A percentile compares a stretch with the other conserved stretches of the same genome.
Conservation (phyloP, 1,140 invertebrate species). For the Rhopalosiphum maidis region DNA sequence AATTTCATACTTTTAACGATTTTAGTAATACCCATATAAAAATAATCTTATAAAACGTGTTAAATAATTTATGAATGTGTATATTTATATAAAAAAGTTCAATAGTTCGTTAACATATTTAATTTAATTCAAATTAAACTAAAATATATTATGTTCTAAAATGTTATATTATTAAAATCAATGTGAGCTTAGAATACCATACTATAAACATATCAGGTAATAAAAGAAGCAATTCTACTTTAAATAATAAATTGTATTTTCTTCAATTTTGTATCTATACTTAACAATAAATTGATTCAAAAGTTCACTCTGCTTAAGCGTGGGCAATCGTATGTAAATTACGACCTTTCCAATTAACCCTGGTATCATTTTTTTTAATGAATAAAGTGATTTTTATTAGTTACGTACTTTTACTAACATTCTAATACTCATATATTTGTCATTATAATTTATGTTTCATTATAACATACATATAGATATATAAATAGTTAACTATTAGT, state of each 20-base stretch:
- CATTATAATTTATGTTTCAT: conserved; percentile 33
- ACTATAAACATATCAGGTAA: neutral
- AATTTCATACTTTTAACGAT: neutral
- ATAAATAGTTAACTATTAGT: neutral
- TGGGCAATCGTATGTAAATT: conserved; percentile 32
- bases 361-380: conserved; percentile 7
- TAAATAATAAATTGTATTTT: conserved; percentile 5
- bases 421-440: conserved; percentile 21
- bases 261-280: neutral
- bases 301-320: neutral
- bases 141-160: neutral
- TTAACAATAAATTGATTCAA: conserved; percentile 35
- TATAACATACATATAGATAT: neutral
- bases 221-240: neutral
- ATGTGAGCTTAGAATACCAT: neutral
- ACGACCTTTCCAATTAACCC: conserved; percentile 52
- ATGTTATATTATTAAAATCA: neutral
- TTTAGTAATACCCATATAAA: too few relatives aligned
- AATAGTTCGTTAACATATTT: neutral
- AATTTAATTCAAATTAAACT: neutral
- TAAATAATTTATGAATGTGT: neutral
- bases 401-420: neutral
- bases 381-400: conserved; percentile 51
- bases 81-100: neutral
- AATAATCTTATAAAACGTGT: too few relatives aligned